These are phyloP conservation scores for Amphiprion ocellaris DNA, from an alignment of 2,113 vertebrate species.

Conservation along the genomic window DNA sequence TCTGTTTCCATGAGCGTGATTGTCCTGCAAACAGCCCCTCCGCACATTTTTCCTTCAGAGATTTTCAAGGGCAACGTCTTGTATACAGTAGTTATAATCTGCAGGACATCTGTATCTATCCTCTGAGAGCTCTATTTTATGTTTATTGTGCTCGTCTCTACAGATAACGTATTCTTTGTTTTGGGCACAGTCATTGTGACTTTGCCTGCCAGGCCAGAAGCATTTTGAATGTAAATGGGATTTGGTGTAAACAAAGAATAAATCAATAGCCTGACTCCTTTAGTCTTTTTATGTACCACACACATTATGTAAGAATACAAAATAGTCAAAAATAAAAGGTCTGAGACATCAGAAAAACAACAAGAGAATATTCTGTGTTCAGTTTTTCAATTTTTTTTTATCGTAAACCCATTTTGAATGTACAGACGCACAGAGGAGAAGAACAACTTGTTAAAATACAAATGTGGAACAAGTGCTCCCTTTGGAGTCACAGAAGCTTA, in stretches of 20 bases:
- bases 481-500: no score
- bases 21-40: not conserved
- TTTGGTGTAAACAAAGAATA: constrained; percentile 56
- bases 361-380: constrained; percentile 2
- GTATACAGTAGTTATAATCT: not conserved
- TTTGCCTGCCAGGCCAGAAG: constrained; percentile 33
- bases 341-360: not conserved
- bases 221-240: constrained; percentile 50
- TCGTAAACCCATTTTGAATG: not conserved
- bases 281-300: constrained; percentile 14
- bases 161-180: constrained; percentile 3
- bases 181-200: not conserved
- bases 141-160: constrained; percentile 9
- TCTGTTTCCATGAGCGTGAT: no score
- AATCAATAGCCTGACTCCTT: constrained; percentile 32
- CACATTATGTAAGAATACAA: constrained; percentile 4
- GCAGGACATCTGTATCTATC: constrained; percentile 15
- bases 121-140: not conserved
- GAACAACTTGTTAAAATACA: not conserved
- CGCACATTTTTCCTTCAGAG: not conserved
- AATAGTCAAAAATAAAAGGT: constrained; percentile 26
- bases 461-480: no score
- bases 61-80: not conserved
- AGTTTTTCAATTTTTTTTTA: not conserved
- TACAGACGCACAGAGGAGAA: not conserved